Evolutionary conservation across 1,140 invertebrate genomes (phyloP).

Genomic region (Battus philenor): DNA sequence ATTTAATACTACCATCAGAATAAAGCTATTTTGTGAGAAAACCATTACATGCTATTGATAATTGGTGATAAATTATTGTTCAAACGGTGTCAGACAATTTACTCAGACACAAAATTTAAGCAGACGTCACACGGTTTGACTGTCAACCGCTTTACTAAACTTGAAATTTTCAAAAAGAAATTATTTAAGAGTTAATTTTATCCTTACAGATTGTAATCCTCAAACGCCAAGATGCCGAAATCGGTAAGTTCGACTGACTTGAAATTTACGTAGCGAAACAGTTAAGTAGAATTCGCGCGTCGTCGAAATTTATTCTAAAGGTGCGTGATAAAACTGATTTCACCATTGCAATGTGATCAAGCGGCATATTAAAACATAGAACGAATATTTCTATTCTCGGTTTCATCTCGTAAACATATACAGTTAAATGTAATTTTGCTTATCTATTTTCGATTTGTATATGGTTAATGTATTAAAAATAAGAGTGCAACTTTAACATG

Average conservation of each 20-base stretch:
- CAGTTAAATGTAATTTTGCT: slow-evolving; percentile 1
- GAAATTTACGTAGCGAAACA: background rate
- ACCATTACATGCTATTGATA: slow-evolving; percentile 21
- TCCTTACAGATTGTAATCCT: slow-evolving; percentile 65
- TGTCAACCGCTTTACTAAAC: slow-evolving; percentile 29
- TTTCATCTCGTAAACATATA: slow-evolving; percentile 7
- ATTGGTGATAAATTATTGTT: slow-evolving; percentile 19
- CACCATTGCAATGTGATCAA: slow-evolving; percentile 58
- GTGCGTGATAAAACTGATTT: slow-evolving; percentile 54
- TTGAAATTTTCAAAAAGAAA: slow-evolving; percentile 28
- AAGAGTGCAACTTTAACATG: slow-evolving; percentile 27
- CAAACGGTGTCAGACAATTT: slow-evolving; percentile 15
- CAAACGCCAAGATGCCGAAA: slow-evolving; percentile 71
- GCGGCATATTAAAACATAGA: slow-evolving; percentile 42
- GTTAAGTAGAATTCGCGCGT: slow-evolving; percentile 11
- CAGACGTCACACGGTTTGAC: slow-evolving; percentile 40
- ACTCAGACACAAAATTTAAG: slow-evolving; percentile 37
- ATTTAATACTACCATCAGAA: slow-evolving; percentile 43
- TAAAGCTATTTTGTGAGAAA: slow-evolving; percentile 44
- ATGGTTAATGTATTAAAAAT: slow-evolving; percentile 27
- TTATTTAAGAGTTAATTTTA: slow-evolving; percentile 29
- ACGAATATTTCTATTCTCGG: slow-evolving; percentile 30
- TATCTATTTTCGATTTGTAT: slow-evolving; percentile 20
- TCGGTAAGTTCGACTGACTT: slow-evolving; percentile 52
- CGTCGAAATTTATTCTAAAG: slow-evolving; percentile 14